Base-by-base conservation (phyloP, 2,797 vertebrate genomes). In the Karalla daura region DNA sequence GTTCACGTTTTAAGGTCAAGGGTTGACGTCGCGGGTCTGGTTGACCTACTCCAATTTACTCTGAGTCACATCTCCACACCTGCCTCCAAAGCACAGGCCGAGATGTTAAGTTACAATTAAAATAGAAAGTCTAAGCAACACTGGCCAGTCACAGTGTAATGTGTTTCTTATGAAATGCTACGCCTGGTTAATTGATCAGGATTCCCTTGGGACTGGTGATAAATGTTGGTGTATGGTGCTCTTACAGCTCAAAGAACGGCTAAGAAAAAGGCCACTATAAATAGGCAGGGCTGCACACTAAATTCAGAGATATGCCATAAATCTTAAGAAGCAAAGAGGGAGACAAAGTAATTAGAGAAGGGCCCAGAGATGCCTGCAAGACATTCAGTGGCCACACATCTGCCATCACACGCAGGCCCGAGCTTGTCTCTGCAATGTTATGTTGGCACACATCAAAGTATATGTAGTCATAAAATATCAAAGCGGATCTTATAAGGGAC, bases 291-390 rank as follows among this genome's bases (percentile, higher is more conserved):
- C 78, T 69, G 83, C 72, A 68, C 52, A 62, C 69, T 62, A 78
- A 77, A 83, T 76, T 75, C 63, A 77, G 68, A 74, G 69, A 87
- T 76, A 80, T 77, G 74, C 61, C 86, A 93, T 93, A 86, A 92
- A 93, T 93, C 88, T 89, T 88, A 56, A 27, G 74, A 86, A 74
- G 77, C 73, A 85, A 89, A 88, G 72, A 75, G 64, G 67, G 86
- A 80, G 84, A 84, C 71, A 80, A 74, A 86, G 84, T 88, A 89
- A 91, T 91, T 87, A 90, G 83, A 83, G 76, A 81, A 80, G 85
- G 78, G 73, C 84, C 86, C 63, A 64, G 68, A 77, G 69, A 82
- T 61, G 74, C 58, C 80, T 80, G 55, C 61, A 52, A 64, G 69
- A 77, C 61, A 62, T 46, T 63, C 61, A 63, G 65, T 21, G 63